phyloP scores from a whole-genome alignment of 2,113 vertebrate species.

The Etia nguti region DNA sequence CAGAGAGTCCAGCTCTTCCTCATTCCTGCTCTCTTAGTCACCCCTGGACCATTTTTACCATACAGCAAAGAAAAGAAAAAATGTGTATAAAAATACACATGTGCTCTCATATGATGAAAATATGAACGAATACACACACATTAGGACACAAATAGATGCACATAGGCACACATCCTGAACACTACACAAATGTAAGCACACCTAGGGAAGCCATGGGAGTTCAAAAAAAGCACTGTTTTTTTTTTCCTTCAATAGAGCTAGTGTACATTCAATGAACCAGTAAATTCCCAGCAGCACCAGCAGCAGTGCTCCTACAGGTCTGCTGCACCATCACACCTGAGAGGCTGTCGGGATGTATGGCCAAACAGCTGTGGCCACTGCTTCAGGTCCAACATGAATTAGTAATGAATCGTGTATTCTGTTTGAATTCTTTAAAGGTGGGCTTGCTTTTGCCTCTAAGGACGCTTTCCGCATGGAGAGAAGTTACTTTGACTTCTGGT shows the following conservation, averaged over 20 bases:
- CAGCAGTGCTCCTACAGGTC: background rate
- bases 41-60: slow-evolving; percentile 15
- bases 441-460: background rate
- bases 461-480: background rate
- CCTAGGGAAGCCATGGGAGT: slow-evolving; percentile 25
- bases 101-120: background rate
- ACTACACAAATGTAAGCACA: slow-evolving; percentile 8
- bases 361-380: background rate
- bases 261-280: slow-evolving; percentile 17
- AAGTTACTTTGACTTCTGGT: slow-evolving; percentile 12
- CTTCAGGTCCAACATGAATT: slow-evolving; percentile 13
- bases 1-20: slow-evolving; percentile 4
- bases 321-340: slow-evolving; percentile 14
- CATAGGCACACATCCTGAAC: background rate
- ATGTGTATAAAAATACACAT: slow-evolving; percentile 12
- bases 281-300: slow-evolving; percentile 32
- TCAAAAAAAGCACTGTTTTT: slow-evolving; percentile 23
- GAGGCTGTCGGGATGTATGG: background rate
- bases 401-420: slow-evolving; percentile 36
- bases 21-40: slow-evolving; percentile 13
- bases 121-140: background rate
- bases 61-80: slow-evolving; percentile 4
- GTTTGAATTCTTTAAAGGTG: slow-evolving; percentile 18
- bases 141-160: background rate
- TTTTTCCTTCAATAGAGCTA: slow-evolving; percentile 1